Base-by-base conservation (phyloP, 2,113 vertebrate genomes). In the Gambusia holbrooki region DNA sequence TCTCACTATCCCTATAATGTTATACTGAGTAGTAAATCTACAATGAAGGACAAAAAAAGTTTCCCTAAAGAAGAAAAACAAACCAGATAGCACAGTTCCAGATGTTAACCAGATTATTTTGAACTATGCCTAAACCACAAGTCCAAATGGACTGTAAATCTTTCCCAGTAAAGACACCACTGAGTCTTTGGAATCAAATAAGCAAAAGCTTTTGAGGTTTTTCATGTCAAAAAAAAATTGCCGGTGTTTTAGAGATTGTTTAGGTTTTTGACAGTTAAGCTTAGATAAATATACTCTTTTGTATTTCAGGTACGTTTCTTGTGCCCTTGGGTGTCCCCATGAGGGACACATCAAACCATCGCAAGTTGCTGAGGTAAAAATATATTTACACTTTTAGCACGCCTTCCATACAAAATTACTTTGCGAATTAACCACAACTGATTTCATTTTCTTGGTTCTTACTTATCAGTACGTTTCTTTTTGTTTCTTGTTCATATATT, bases 261-360 rank as follows among this genome's bases (percentile, higher is more conserved):
- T 48, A 48, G 45, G 15, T 48, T 48, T 48, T 19, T 48, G 45
- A 58, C 51, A 58, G 22, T 58, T n/a, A 58, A 10, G 51, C 51
- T 58, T 58, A 10, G 25, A 58, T 58, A 58, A 58, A 17, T 58
- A 58, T 10, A 58, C 5, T 3, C 61, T 27, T 13, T 71, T 7
- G 13, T 72, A 22, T 84, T 87, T 62, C 83, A 99, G 97, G 81
- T 98, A 98, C 77, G 96, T 98, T 61, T 99, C 97, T 2, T 99
- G 97, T 92, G 95, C 92, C 4, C 90, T 99, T 70, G 97, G 97
- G 80, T 99, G 97, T 71, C 97, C 97, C 0, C 96, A 97, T 42
- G 97, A 98, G 93, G 97, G 97, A 94, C 88, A 84, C 12, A 74
- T 97, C 70, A 51, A 87, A 35, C 95, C 96, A 14, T 90, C 93